Base-by-base conservation (phyloP, 2,797 vertebrate species). In the Ceryle rudis region DNA sequence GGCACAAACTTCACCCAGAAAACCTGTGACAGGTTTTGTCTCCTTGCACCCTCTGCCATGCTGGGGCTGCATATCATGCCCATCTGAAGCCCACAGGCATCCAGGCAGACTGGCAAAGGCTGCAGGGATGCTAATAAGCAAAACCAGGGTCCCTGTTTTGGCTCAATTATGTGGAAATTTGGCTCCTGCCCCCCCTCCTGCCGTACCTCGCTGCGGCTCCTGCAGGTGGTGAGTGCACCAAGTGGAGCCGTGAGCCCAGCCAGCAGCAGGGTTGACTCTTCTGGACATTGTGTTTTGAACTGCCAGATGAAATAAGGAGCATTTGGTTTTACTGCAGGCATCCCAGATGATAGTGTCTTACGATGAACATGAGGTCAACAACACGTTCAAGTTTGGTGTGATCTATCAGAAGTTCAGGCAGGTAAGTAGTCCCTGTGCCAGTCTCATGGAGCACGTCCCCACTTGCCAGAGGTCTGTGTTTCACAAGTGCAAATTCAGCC, bases 351-450 rank as follows among this genome's bases (percentile, higher is more conserved):
- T 99, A 26, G 99, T 99, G 83, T 98, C 98, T 31, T 99, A 99
- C 1, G 99, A 99, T 39, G 99, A 99, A 60, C 99, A 99, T 1
- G 99, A 99, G 93, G 98, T 99, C 90, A 99, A 99, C 98, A 99
- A 99, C 98, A 99, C 99, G 0, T 99, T 99, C 97, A 99, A 99
- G 95, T 99, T 99, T 9, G 99, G 99, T 9, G 98, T 99, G 83
- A 98, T 99, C 97, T 99, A 99, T 96, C 99, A 99, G 97, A 99
- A 98, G 98, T 99, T 99, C 97, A 98, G 98, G 82, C 99, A 99
- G 98, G 99, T 99, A 96, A 98, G 98, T 60, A 31, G 10, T 35
- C 10, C 14, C 14, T 0, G 3, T 1, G 2, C 41, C 2, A 1
- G 25, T 15, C 9, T 15, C 4, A 1, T 3, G 22, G n/a, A 23